Conservation (phyloP, 92 coral and sea anemone genomes). For the Desmophyllum pertusum region DNA sequence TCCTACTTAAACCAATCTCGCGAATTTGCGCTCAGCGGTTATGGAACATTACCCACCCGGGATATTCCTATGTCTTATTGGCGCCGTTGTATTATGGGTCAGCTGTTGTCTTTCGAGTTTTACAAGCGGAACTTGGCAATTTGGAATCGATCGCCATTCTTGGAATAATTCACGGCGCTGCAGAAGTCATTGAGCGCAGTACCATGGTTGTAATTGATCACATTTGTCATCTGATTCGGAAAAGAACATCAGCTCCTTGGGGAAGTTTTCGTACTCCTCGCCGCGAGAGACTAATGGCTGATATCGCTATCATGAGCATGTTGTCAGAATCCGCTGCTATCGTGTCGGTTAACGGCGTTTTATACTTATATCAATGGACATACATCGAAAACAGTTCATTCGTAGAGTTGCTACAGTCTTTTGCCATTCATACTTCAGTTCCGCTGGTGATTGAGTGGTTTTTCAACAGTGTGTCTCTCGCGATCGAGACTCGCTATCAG, state of each 20-base stretch:
- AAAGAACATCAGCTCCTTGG: slow-evolving; percentile 19
- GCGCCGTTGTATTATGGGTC: slow-evolving; percentile 24
- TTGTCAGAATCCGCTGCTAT: slow-evolving; percentile 24
- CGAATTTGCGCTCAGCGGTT: slow-evolving; percentile 31
- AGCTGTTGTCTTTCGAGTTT: slow-evolving; percentile 21
- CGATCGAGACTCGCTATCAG: slow-evolving; percentile 43
- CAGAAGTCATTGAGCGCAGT: slow-evolving; percentile 33
- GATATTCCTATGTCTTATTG: slow-evolving; percentile 5
- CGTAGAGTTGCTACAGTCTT: slow-evolving; percentile 5
- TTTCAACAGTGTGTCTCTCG: slow-evolving; percentile 26
- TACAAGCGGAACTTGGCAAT: slow-evolving; percentile 26
- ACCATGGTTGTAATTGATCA: slow-evolving; percentile 28
- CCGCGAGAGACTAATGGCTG: slow-evolving; percentile 45
- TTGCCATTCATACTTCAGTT: slow-evolving; percentile 15
- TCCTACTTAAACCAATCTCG: slow-evolving; percentile 2
- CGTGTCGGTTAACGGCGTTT: slow-evolving; percentile 20
- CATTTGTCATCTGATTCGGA: background rate
- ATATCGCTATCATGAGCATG: slow-evolving; percentile 37
- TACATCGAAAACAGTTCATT: slow-evolving; percentile 3
- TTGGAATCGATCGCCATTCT: slow-evolving; percentile 18
- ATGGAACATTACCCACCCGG: slow-evolving; percentile 15
- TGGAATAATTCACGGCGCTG: slow-evolving; percentile 32
- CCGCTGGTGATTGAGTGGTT: slow-evolving; percentile 33
- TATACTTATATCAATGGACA: background rate
- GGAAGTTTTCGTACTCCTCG: slow-evolving; percentile 49